phyloP scores from a whole-genome alignment of 2,797 vertebrate genomes.

The Agapornis canus region DNA sequence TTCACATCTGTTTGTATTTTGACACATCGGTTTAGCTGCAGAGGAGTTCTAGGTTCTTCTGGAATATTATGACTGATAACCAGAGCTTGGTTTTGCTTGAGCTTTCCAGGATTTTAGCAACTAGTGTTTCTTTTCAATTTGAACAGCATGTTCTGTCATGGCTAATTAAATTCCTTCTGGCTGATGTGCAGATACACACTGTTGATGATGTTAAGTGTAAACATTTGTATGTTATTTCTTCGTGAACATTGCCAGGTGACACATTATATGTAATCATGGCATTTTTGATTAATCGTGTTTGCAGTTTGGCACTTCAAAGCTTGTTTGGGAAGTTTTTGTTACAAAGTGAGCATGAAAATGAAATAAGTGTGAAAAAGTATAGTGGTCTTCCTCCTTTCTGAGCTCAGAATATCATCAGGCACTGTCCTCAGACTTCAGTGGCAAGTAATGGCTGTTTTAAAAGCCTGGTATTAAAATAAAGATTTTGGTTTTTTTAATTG shows the following conservation, averaged over 20 bases:
- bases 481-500: background rate
- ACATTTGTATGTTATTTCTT: conserved; percentile 59
- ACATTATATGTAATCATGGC: conserved; percentile 36
- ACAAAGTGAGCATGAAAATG: background rate
- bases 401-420: background rate
- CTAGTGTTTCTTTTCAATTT: conserved; percentile 46
- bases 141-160: conserved; percentile 62
- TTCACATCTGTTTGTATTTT: conserved; percentile 28
- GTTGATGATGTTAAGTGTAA: conserved; percentile 60
- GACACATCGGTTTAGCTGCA: background rate
- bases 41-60: conserved; percentile 22
- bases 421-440: background rate
- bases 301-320: background rate
- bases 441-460: background rate
- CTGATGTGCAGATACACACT: conserved; percentile 68
- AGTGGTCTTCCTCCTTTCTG: background rate
- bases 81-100: conserved; percentile 36
- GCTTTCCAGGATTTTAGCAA: conserved; percentile 64
- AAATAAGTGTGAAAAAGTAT: background rate
- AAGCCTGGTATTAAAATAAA: background rate
- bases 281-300: conserved; percentile 42
- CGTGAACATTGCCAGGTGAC: conserved; percentile 39
- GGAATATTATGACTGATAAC: conserved; percentile 41
- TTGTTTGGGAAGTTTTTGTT: background rate
- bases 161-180: conserved; percentile 61